Evolutionary conservation across 2,888 invertebrate genomes (phyloP), one percentile per base, ranked within the genome.

Genomic region (Scelioninae gen. 1): DNA sequence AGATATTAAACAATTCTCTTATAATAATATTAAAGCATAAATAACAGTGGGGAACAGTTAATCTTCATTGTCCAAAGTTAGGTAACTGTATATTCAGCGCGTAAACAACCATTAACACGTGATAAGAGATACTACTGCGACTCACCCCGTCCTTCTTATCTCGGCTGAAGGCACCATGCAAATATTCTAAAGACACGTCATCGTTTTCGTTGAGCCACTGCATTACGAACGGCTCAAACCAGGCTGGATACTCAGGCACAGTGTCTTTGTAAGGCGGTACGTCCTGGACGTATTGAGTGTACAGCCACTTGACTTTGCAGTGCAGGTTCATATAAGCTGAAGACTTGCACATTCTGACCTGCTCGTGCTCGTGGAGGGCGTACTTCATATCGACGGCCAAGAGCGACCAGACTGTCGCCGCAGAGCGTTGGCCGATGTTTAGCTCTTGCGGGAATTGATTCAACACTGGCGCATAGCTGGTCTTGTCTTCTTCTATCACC

Each of bases 211-310:
- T 99, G 47, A 99, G 94, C 99, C 99, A 99, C 92, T 99, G 99
- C 99, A 99, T 99, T 51, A 99, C 99, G 93, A 99, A 99, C n/a
- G 99, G 99, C 92, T 99, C 99, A 93, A 99, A 99, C 99, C 99
- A 99, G 89, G 98, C 97, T 0, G 99, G 99, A 93, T 99, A 99
- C 92, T 99, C 99, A 7, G 99, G 99, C 82, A 99, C 98, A 51
- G 97, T 96, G 76, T 97, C 97, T 92, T 98, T 98, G 93, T 98
- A 98, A 31, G 98, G 98, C 65, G 99, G 98, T 86, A 99, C 98
- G 91, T 99, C 98, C 92, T 97, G 97, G 51, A 99, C 98, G 93
- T 99, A 99, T 93, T 98, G 98, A 87, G 98, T 97, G 93, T 99
- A 98, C 86, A 99, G 94, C 98, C 99, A 98, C 94, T 99, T 99